Percentiles rank a stretch among this genome's conserved stretches.
These are phyloP conservation scores for Stenoptilia bipunctidactyla DNA, from an alignment of 2,888 invertebrate species.

Conservation along the genomic window DNA sequence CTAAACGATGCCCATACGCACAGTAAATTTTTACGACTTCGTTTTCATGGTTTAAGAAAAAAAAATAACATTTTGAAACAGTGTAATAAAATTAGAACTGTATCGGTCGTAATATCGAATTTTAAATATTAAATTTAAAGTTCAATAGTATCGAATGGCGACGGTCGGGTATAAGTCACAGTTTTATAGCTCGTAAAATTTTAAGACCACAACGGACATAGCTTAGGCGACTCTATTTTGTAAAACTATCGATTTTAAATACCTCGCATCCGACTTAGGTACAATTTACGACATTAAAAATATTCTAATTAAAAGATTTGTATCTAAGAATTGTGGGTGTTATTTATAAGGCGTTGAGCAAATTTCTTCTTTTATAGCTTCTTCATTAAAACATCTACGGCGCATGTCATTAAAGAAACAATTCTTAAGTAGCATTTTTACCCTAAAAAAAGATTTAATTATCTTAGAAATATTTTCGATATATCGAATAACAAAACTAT, in stretches of 20 bases:
- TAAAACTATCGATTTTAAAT: constrained; percentile 36
- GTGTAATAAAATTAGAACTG: constrained; percentile 54
- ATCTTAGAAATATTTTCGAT: too few relatives aligned
- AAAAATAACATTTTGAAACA: constrained; percentile 41
- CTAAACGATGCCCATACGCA: constrained; percentile 1
- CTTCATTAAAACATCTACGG: too few relatives aligned
- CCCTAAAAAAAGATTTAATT: too few relatives aligned
- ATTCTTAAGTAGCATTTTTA: too few relatives aligned
- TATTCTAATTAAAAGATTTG: constrained; percentile 20
- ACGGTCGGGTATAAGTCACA: constrained; percentile 50
- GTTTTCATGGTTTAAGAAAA: constrained; percentile 34
- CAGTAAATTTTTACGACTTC: constrained; percentile 31
- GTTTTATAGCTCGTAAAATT: constrained; percentile 63
- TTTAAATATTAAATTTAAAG: constrained; percentile 48
- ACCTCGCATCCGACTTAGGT: constrained; percentile 23
- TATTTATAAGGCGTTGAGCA: constrained; percentile 2
- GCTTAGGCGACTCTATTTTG: constrained; percentile 37
- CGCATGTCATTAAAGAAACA: too few relatives aligned
- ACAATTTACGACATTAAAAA: constrained; percentile 28
- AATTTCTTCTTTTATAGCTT: constrained; percentile 9
- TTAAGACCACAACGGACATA: constrained; percentile 39
- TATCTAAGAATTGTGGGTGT: constrained; percentile 12
- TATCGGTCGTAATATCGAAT: constrained; percentile 64
- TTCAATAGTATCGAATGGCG: constrained; percentile 39
- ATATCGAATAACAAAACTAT: too few relatives aligned